phyloP scores from a whole-genome alignment of 2,797 vertebrate genomes.

The Ammospiza maritima region DNA sequence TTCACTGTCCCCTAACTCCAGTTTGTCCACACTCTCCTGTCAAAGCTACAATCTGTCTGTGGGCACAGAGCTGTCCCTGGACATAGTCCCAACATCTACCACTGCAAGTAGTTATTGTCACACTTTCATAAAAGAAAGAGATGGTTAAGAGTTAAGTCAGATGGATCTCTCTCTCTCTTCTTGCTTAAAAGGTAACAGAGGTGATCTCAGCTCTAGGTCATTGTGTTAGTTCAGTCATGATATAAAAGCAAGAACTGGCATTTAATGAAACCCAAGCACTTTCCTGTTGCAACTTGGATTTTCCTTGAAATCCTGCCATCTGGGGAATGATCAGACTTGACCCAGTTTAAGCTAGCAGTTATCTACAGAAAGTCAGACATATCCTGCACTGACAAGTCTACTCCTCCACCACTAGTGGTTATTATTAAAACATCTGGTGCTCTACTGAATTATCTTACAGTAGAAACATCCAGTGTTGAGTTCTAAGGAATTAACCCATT shows the following conservation, averaged over 20 bases:
- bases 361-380: not conserved
- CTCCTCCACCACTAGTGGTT: not conserved
- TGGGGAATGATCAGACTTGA: slow-evolving; percentile 18
- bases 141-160: not conserved
- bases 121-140: not conserved
- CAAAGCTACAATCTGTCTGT: not conserved
- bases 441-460: not conserved
- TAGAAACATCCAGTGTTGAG: not conserved
- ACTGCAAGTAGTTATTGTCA: not conserved
- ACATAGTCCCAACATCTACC: fast-evolving
- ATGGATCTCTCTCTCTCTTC: not conserved
- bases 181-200: not conserved
- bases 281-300: not conserved
- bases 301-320: slow-evolving; percentile 24
- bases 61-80: not conserved
- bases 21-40: not conserved
- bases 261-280: not conserved
- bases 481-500: not conserved
- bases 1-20: not conserved
- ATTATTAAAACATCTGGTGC: not conserved
- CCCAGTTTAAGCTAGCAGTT: not conserved
- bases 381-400: slow-evolving; percentile 5
- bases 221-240: not conserved
- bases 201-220: not conserved
- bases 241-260: not conserved